Evolutionary conservation across 2,113 vertebrate species (phyloP).

Genomic region (Actinemys pallida): DNA sequence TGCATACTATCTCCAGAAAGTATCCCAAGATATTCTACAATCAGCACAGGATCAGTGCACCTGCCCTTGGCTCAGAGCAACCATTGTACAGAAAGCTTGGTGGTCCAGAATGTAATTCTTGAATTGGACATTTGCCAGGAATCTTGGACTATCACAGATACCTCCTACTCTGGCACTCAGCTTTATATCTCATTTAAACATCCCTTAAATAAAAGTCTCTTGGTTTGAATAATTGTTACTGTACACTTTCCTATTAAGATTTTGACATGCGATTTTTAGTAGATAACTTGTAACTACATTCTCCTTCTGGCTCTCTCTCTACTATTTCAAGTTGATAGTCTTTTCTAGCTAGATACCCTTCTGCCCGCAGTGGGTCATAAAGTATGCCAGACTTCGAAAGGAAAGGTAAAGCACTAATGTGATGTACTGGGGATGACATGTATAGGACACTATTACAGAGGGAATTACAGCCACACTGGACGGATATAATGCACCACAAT

Average conservation of each 20-base stretch:
- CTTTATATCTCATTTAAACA: background rate
- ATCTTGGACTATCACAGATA: no score
- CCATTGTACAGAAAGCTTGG: no score
- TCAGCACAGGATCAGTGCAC: no score
- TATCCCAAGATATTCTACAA: no score
- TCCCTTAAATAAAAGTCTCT: background rate
- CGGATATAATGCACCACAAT: background rate
- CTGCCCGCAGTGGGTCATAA: background rate
- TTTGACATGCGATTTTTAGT: background rate
- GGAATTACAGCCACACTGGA: background rate
- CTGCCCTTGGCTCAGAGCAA: no score
- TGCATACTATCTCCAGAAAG: background rate
- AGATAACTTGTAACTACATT: background rate
- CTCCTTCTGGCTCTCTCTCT: background rate
- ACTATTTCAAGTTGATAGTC: background rate
- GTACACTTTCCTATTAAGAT: background rate
- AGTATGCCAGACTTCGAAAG: background rate
- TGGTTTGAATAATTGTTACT: background rate
- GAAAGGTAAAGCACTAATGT: background rate
- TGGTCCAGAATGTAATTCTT: no score
- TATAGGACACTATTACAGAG: background rate
- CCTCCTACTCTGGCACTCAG: background rate
- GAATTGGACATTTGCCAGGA: no score
- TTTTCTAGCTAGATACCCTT: background rate
- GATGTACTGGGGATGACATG: background rate